Evolutionary conservation across 2,113 vertebrate genomes (phyloP).

Genomic region (Callorhinus ursinus): DNA sequence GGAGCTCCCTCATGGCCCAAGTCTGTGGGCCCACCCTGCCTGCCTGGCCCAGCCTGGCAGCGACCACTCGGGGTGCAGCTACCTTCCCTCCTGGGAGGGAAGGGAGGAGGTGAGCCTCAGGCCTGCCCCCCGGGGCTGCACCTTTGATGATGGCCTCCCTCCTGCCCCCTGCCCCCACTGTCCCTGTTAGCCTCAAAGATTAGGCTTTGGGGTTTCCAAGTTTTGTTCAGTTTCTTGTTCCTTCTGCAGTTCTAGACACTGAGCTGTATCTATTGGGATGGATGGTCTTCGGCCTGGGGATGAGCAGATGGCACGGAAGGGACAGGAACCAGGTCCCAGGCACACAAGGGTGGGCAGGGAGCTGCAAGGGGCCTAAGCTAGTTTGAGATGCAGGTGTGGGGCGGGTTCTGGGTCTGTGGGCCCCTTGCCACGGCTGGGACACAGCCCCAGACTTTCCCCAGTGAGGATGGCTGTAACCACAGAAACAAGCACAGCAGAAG

Average conservation of each 20-base stretch:
- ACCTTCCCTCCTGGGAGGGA: background rate
- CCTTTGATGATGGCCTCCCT: background rate
- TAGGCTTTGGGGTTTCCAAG: background rate
- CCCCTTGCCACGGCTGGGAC: background rate
- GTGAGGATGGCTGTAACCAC: background rate
- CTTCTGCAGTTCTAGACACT: background rate
- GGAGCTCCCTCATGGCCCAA: background rate
- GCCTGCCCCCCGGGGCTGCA: background rate
- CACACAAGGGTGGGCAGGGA: too few relatives aligned
- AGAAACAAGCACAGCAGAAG: background rate
- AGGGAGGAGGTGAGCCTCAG: background rate
- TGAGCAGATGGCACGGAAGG: background rate
- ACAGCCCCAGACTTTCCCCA: background rate
- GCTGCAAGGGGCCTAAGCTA: background rate
- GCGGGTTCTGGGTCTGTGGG: background rate
- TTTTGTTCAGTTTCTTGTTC: background rate
- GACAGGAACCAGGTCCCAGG: background rate
- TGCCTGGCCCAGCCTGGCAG: background rate
- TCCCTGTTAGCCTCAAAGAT: background rate
- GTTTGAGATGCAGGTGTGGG: background rate
- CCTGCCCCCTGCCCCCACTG: too few relatives aligned
- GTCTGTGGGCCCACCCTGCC: background rate
- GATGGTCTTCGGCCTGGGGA: background rate
- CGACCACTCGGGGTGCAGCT: background rate
- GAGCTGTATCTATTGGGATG: background rate